Evolutionary conservation across 2,797 vertebrate genomes (phyloP), one percentile per base, ranked within the genome.

Genomic region (Hafferia zeledoni): DNA sequence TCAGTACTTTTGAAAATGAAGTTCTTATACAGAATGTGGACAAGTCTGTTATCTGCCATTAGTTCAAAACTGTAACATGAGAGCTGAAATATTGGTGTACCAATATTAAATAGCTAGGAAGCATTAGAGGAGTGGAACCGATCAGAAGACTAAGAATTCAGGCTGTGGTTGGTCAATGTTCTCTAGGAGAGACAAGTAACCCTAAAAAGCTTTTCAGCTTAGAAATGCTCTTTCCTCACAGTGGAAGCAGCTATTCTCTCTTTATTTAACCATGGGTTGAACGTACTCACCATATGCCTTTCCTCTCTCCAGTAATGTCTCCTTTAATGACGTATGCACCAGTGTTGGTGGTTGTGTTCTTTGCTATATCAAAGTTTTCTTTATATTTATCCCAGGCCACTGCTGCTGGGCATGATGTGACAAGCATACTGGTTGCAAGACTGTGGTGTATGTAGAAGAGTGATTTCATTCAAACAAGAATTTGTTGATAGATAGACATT

Each of bases 401-500:
- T 56, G 78, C 56, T 87, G 10, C 76, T 95, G 83, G 68, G 68
- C 72, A 65, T 88, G 75, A 83, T 89, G 60, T 74, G 71, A 85
- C 78, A 89, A 76, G 81, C 1, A 19, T 50, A 27, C 9, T 87
- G 47, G 64, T 47, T 87, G 28, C 71, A 74, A 85, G 35, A 41
- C 55, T 47, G 7, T 55, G 55, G 78, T 82, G 16, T 81, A 52
- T 0, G 0, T 56, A 72, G 56, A 79, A 67, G 41, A 46, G 47
- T 47, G 67, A 91, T 60, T 91, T 88, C 78, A 61, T 86, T 91
- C 74, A 78, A 81, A 64, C 28, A 90, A 90, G 41, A 70, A 44
- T n/a, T 74, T 92, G 60, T 83, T 90, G 49, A 81, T 83, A 74
- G 37, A 52, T 84, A 77, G 37, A 17, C 52, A 77, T 95, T 94